phyloP scores from a whole-genome alignment of 2,113 vertebrate species.

The Recurvirostra avosetta region DNA sequence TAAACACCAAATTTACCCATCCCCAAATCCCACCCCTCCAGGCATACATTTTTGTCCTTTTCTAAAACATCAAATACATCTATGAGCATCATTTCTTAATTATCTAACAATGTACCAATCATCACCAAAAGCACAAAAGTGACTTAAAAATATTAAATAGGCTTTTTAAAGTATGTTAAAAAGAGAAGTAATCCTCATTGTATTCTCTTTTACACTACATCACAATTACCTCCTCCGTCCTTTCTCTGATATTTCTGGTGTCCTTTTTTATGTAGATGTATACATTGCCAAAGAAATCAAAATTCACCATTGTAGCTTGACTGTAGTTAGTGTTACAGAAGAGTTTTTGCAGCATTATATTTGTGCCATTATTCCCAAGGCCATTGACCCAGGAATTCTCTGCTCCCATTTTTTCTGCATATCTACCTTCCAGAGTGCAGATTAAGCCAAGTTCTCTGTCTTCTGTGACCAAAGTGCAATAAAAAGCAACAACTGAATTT shows the following conservation, averaged over 20 bases:
- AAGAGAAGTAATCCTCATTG: not conserved
- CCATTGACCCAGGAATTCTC: not conserved
- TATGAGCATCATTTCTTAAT: not conserved
- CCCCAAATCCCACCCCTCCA: not conserved
- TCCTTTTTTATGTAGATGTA: not conserved
- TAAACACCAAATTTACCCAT: not conserved
- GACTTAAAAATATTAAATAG: not conserved
- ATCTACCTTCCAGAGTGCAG: not conserved
- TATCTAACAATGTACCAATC: not conserved
- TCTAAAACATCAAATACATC: not conserved
- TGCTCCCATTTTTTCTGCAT: not conserved
- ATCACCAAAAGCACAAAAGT: not conserved
- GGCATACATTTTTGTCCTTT: not conserved
- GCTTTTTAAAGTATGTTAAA: not conserved
- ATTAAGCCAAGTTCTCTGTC: conserved; percentile 11
- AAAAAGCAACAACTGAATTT: conserved; percentile 50
- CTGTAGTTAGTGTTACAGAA: not conserved
- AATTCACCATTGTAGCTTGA: not conserved
- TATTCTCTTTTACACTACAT: not conserved
- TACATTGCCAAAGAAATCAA: not conserved
- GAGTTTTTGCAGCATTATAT: not conserved
- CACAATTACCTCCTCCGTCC: not conserved
- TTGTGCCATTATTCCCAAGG: not conserved
- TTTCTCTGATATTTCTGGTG: not conserved
- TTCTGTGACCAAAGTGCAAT: conserved; percentile 29